Conservation (phyloP, 37 sponge, comb jelly and placozoan genomes). For the Chondrilla cf. caribensis region DNA sequence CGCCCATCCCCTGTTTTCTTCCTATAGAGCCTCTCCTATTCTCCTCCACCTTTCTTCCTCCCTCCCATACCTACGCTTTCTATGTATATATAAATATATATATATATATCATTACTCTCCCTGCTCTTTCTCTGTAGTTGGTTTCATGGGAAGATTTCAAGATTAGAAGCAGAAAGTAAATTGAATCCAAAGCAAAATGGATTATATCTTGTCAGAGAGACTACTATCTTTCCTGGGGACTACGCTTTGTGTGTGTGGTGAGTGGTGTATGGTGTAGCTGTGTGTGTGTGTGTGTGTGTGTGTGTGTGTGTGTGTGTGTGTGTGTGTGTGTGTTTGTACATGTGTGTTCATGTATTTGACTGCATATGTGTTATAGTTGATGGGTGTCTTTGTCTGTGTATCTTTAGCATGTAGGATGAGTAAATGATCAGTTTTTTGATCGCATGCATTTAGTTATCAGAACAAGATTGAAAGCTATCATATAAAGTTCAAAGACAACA, state of each 20-base stretch:
- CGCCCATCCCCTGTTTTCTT: too few relatives aligned
- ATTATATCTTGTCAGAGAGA: slow-evolving; percentile 48
- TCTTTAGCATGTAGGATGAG: too few relatives aligned
- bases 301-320: slow-evolving; percentile 17
- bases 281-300: background rate
- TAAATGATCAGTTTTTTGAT: too few relatives aligned
- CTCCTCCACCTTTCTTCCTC: too few relatives aligned
- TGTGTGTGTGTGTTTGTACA: slow-evolving; percentile 2
- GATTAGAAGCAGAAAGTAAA: slow-evolving; percentile 36
- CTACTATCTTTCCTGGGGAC: slow-evolving; percentile 58
- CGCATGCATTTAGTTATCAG: slow-evolving; percentile 50
- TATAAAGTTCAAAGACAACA: slow-evolving; percentile 52
- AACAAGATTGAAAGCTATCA: slow-evolving; percentile 88
- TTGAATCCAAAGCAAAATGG: slow-evolving; percentile 47
- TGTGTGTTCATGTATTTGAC: background rate
- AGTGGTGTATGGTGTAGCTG: slow-evolving; percentile 11
- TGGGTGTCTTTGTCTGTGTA: too few relatives aligned
- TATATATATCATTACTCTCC: background rate
- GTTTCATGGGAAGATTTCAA: slow-evolving; percentile 61
- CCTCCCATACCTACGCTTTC: too few relatives aligned
- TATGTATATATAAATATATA: too few relatives aligned
- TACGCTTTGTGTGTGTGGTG: slow-evolving; percentile 58
- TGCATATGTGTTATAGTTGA: background rate
- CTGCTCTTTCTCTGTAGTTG: slow-evolving; percentile 17
- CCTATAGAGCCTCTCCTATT: too few relatives aligned